A percentile compares a stretch with the other conserved stretches of the same genome.
phyloP scores from a whole-genome alignment of 2,888 invertebrate genomes.

The Ornithoptera alexandrae region DNA sequence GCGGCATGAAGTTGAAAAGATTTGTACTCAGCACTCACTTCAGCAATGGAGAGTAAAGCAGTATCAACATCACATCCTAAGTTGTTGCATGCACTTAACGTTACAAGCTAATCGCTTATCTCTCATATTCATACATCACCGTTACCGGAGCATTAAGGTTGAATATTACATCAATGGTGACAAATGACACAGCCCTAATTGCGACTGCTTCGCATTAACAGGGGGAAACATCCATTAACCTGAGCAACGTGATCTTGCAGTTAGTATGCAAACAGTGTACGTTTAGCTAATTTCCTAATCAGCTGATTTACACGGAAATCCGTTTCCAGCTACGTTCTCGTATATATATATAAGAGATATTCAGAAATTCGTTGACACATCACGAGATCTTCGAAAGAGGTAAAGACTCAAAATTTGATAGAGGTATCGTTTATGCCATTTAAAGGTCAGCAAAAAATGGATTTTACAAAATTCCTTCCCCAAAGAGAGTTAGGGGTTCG shows the following conservation, averaged over 20 bases:
- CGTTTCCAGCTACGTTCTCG: neutral
- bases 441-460: no score
- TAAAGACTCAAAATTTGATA: no score
- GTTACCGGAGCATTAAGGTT: conserved; percentile 6
- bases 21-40: no score
- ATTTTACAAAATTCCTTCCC: no score
- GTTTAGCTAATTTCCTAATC: conserved; percentile 26
- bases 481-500: no score
- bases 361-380: no score
- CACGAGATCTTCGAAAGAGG: no score
- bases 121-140: conserved; percentile 14
- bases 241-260: conserved; percentile 28
- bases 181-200: conserved; percentile 42
- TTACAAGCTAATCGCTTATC: conserved; percentile 5
- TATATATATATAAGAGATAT: no score
- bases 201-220: conserved; percentile 38
- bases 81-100: neutral
- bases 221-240: conserved; percentile 44
- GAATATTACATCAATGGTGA: conserved; percentile 17
- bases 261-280: conserved; percentile 34
- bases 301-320: conserved; percentile 20
- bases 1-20: no score
- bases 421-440: no score
- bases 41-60: neutral
- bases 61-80: neutral